Evolutionary conservation across 2,888 invertebrate species (phyloP).

Genomic region (Pilophorus perplexus): DNA sequence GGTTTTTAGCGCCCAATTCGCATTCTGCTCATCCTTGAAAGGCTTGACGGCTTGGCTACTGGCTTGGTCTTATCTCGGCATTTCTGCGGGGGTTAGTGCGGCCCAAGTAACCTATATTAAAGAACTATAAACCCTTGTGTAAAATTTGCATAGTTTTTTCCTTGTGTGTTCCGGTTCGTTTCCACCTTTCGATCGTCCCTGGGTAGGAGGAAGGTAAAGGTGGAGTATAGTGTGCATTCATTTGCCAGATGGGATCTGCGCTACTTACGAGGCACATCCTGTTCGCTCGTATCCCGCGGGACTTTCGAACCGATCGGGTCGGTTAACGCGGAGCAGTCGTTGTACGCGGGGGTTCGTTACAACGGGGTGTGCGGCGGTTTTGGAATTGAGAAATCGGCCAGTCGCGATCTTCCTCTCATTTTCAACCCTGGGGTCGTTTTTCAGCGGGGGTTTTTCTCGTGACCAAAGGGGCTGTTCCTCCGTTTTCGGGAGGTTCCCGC

Average conservation of each 20-base stretch:
- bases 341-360: not conserved
- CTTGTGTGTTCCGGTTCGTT: too few relatives aligned
- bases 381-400: not conserved
- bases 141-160: too few relatives aligned
- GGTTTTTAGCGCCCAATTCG: too few relatives aligned
- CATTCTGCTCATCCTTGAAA: too few relatives aligned
- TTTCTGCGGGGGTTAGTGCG: too few relatives aligned
- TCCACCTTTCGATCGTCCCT: too few relatives aligned
- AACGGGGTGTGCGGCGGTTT: not conserved
- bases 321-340: not conserved
- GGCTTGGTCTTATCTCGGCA: too few relatives aligned
- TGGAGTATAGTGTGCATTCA: conserved; percentile 36
- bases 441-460: not conserved
- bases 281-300: conserved; percentile 4
- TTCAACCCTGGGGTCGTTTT: not conserved
- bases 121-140: too few relatives aligned
- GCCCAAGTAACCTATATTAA: too few relatives aligned
- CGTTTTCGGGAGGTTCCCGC: not conserved
- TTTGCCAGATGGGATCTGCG: conserved; percentile 40
- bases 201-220: too few relatives aligned
- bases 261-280: conserved; percentile 40
- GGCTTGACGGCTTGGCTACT: too few relatives aligned
- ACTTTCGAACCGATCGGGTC: too few relatives aligned
- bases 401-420: not conserved
- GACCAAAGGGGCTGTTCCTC: not conserved